Conservation (phyloP, 2,888 invertebrate species). For the Erebia epiphron region DNA sequence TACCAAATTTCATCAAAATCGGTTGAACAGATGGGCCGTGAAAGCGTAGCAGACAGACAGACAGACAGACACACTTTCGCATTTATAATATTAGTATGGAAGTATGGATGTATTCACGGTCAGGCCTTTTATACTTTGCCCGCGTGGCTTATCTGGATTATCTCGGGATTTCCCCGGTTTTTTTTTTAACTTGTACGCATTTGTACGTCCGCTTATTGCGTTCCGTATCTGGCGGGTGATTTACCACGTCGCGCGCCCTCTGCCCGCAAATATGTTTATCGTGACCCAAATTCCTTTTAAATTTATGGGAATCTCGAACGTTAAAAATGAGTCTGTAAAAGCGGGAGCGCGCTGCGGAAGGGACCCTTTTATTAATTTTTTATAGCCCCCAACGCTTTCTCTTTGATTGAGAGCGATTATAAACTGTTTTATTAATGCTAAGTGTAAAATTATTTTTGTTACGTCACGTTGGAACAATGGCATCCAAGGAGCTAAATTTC, state of each 20-base stretch:
- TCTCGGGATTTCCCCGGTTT: constrained; percentile 67
- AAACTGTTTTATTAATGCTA: constrained; percentile 42
- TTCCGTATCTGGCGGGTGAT: constrained; percentile 51
- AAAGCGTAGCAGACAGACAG: too few species aligned
- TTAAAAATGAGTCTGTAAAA: constrained; percentile 49
- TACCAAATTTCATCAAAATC: too few species aligned
- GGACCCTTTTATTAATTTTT: constrained; percentile 68
- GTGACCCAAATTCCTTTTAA: constrained; percentile 59
- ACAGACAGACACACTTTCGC: too few species aligned
- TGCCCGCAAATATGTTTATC: constrained; percentile 66
- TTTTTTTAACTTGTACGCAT: constrained; percentile 72
- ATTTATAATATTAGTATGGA: too few species aligned
- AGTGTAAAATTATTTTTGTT: not conserved
- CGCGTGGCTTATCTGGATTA: constrained; percentile 80
- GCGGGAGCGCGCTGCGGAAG: constrained; percentile 48
- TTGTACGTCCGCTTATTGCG: constrained; percentile 39
- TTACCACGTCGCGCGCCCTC: constrained; percentile 49
- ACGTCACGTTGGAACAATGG: not conserved
- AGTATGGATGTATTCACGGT: constrained; percentile 81
- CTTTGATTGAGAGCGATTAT: constrained; percentile 57
- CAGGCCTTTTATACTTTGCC: constrained; percentile 75
- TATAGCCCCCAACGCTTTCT: constrained; percentile 59
- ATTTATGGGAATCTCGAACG: constrained; percentile 55
- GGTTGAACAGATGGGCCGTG: too few species aligned
- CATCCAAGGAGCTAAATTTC: not conserved